Evolutionary conservation across 2,797 vertebrate species (phyloP), one percentile per base, ranked within the genome.

Genomic region (Acipenser transmontanus): DNA sequence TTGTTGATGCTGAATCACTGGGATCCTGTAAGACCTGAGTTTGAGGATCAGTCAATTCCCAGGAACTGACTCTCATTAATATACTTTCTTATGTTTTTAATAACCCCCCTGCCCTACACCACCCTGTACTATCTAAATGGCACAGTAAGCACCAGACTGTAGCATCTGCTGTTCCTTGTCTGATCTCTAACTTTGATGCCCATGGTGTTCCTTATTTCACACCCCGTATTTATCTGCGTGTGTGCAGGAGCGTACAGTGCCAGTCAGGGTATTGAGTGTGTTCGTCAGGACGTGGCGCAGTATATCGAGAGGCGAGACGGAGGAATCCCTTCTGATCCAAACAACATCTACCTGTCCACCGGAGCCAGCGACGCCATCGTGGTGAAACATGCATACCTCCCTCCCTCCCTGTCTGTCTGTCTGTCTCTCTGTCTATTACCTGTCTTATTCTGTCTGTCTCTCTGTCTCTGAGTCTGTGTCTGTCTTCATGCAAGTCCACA

Each of bases 331-430:
- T 82, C 87, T 4, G 74, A 80, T 62, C 85, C 90, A 0, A 86
- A 87, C 66, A 87, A 93, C 81, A 87, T 97, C 79, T 97, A 88
- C 80, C 89, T 97, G 7, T 87, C 91, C 61, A 89, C 92, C 0
- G 95, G 95, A 1, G 95, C 94, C 87, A 96, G 93, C 6, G 91
- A 92, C 6, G 94, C 88, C 59, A 93, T 97, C 1, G 78, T 91
- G 91, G 94, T 97, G 88, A 17, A 74, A 49, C 48, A 10, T 57
- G 54, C 62, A 50, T 6, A 12, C 8, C n/a, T 7, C 48, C n/a
- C 7, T 9, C 6, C 4, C 12, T n/a, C 34, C 20, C 49, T 54
- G 12, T 13, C 63, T 17, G 7, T 6, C 17, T 8, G 49, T 20
- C 4, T 2, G 2, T 9, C n/a, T 14, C 6, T n/a, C 4, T 17